phyloP scores from a whole-genome alignment of 2,113 vertebrate genomes.

The Miniopterus natalensis region DNA sequence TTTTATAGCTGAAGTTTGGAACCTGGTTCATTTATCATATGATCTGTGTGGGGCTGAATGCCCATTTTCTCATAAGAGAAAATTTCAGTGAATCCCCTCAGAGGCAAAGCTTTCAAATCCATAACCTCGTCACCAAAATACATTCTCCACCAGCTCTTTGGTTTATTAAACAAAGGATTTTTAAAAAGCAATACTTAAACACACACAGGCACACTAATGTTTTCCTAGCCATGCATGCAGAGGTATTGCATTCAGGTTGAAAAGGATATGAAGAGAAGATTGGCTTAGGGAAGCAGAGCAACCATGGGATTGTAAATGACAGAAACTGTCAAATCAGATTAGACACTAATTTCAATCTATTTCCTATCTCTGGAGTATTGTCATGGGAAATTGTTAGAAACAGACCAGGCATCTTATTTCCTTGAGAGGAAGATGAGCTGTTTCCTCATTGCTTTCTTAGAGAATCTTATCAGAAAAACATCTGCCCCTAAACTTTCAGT shows the following conservation, averaged over 20 bases:
- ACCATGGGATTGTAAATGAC: slow-evolving; percentile 21
- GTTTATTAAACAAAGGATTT: slow-evolving; percentile 39
- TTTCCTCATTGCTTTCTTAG: slow-evolving; percentile 27
- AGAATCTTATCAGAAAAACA: slow-evolving; percentile 56
- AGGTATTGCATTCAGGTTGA: neutral
- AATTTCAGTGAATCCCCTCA: slow-evolving; percentile 24
- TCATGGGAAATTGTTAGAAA: slow-evolving; percentile 41
- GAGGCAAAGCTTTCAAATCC: slow-evolving; percentile 19
- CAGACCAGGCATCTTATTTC: slow-evolving; percentile 15
- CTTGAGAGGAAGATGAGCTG: slow-evolving; percentile 25
- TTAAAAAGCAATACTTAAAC: neutral
- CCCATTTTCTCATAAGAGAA: slow-evolving; percentile 32
- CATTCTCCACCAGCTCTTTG: neutral
- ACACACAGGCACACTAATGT: neutral
- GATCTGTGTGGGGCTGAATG: neutral
- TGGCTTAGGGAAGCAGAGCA: neutral
- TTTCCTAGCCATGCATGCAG: neutral
- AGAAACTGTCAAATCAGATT: slow-evolving; percentile 51
- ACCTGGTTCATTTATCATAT: slow-evolving; percentile 28
- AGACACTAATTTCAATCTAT: slow-evolving; percentile 26
- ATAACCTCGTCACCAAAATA: neutral
- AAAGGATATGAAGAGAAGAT: neutral
- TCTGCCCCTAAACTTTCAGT: slow-evolving; percentile 4
- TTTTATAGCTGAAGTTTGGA: slow-evolving; percentile 48
- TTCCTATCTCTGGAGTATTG: slow-evolving; percentile 24